Percentiles rank a stretch among this genome's conserved stretches.
Evolutionary conservation across 2,113 vertebrate genomes (phyloP).

Genomic region (Aphyosemion australe): DNA sequence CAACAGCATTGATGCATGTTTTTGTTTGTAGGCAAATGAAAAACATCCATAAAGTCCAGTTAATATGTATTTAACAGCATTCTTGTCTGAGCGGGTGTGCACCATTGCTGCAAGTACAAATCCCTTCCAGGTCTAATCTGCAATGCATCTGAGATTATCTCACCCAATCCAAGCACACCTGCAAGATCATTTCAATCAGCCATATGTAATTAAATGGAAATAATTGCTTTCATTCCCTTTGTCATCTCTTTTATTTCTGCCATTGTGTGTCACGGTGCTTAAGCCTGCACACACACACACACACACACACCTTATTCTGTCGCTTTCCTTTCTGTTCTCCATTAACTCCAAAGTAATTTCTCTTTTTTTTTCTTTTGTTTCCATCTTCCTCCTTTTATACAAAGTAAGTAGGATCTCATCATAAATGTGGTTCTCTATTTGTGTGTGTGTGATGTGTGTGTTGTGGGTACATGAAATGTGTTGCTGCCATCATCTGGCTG

Average conservation of each 20-base stretch:
- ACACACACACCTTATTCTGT: constrained; percentile 37
- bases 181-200: constrained; percentile 68
- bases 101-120: constrained; percentile 38
- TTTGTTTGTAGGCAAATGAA: constrained; percentile 19
- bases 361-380: constrained; percentile 67
- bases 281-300: constrained; percentile 21
- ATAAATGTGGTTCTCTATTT: constrained; percentile 52
- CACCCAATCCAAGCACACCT: constrained; percentile 62
- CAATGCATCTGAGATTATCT: constrained; percentile 75
- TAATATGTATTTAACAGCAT: constrained; percentile 35
- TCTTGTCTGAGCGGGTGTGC: constrained; percentile 49
- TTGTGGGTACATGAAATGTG: constrained; percentile 69
- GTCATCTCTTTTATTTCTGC: constrained; percentile 44
- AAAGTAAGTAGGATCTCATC: constrained; percentile 64
- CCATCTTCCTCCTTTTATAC: constrained; percentile 60
- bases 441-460: constrained; percentile 38
- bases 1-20: neutral
- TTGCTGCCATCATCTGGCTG: constrained; percentile 81
- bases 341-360: constrained; percentile 69
- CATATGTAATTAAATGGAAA: constrained; percentile 73
- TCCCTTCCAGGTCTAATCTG: constrained; percentile 61
- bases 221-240: constrained; percentile 65
- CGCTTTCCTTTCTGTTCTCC: constrained; percentile 48
- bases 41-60: constrained; percentile 34
- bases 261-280: constrained; percentile 15